These are phyloP conservation scores for Haemorhous mexicanus DNA, from an alignment of 2,113 vertebrate species.

Conservation along the genomic window DNA sequence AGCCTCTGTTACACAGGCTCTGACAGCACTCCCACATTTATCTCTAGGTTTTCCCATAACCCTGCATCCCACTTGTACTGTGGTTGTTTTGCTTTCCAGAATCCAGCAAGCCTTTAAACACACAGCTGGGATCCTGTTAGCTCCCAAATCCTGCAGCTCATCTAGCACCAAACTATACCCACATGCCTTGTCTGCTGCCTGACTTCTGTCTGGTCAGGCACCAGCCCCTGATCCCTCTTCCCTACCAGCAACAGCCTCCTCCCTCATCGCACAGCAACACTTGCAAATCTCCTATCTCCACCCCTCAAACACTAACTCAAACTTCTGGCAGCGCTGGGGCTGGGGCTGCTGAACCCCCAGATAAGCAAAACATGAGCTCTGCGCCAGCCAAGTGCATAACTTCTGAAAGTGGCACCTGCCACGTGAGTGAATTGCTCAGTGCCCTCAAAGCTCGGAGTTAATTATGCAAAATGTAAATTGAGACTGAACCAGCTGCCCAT, in stretches of 20 bases:
- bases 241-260: background rate
- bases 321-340: background rate
- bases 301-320: background rate
- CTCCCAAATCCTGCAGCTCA: background rate
- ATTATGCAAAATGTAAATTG: background rate
- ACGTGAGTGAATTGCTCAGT: background rate
- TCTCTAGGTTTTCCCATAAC: background rate
- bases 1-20: too few species aligned
- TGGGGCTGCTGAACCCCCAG: background rate
- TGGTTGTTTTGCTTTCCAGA: background rate
- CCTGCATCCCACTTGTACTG: background rate
- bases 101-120: background rate
- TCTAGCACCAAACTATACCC: background rate
- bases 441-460: background rate
- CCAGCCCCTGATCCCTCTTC: background rate
- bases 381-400: fast-evolving
- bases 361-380: fast-evolving
- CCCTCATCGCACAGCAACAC: background rate
- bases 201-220: background rate
- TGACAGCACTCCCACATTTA: background rate
- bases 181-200: background rate
- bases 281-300: background rate
- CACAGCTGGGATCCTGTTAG: background rate
- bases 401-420: background rate
- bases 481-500: background rate